Evolutionary conservation across 1,140 invertebrate genomes (phyloP), one percentile per base, ranked within the genome.

Genomic region (Ditylenchus dipsaci): DNA sequence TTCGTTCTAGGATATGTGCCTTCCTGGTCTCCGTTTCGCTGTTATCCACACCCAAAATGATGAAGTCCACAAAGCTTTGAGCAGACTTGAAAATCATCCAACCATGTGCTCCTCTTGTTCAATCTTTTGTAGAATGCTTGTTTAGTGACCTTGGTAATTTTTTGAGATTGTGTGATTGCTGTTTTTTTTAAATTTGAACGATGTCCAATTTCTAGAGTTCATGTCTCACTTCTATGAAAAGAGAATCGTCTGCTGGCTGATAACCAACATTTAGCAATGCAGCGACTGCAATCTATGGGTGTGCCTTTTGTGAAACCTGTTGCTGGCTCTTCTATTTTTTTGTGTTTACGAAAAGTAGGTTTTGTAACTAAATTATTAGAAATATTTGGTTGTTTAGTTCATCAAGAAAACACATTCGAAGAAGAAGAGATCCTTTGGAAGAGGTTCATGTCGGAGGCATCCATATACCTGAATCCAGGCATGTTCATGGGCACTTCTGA

Each of bases 41-140:
- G n/a, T 76, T 1, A 43, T 72, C 7, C 63, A 72, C 27, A 71
- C 30, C 7, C 73, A 72, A 56, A 76, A 56, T 38, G 33, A 61
- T 43, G 73, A 72, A 1, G 43, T 72, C 7, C 62, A 76, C 47
- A 76, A 76, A 47, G 73, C 45, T 29, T 23, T 72, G 9, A 68
- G 73, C 42, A 0, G 71, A 38, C 73, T 72, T 26, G 73, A 17
- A 72, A 38, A 72, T 72, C 29, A 27, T 72, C 17, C 71, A 72
- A 30, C 71, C 71, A 17, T 72, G 71, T 47, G 61, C 71, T 26
- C 71, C 71, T 21, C 27, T 75, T 70, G 71, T 76, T n/a, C 71
- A 72, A 29, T 43, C 29, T 30, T 30, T 72, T 1, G 63, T 68
- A 8, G 73, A 30, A n/a, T 38, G 21, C 23, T 42, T 72, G 42